Conservation (phyloP, 2,113 vertebrate species). For the Muntiacus muntjak region DNA sequence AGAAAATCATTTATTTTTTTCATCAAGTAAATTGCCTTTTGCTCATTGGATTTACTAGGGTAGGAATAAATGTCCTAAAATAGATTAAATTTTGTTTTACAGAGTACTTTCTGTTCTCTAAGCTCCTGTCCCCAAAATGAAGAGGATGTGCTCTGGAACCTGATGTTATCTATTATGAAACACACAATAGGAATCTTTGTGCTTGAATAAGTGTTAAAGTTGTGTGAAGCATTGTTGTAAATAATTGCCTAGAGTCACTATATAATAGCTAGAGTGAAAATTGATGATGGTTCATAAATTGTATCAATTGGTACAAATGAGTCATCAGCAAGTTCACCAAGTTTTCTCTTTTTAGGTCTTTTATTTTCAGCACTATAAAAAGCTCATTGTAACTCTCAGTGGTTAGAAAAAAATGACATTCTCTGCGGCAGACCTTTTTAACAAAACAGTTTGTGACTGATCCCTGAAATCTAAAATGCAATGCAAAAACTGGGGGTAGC, state of each 20-base stretch:
- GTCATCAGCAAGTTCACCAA: background rate
- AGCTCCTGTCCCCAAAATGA: background rate
- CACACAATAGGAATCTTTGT: background rate
- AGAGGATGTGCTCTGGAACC: background rate
- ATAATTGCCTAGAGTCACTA: background rate
- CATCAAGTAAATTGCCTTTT: background rate
- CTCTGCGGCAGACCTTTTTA: background rate
- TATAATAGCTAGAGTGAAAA: background rate
- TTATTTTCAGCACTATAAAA: conserved; percentile 56
- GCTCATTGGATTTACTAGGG: background rate
- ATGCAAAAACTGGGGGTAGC: background rate
- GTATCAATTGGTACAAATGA: conserved; percentile 36
- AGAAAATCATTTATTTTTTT: background rate
- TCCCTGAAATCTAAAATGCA: conserved; percentile 9
- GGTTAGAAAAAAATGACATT: conserved; percentile 30
- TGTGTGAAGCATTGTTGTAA: conserved; percentile 33
- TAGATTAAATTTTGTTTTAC: background rate
- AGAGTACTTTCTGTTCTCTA: conserved; percentile 22
- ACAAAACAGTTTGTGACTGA: background rate
- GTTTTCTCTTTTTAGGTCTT: conserved; percentile 27
- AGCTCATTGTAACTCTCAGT: background rate
- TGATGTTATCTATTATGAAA: conserved; percentile 32
- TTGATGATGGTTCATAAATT: conserved; percentile 28
- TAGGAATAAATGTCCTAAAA: background rate
- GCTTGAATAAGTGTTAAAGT: background rate